Conservation (phyloP, 2,113 vertebrate species). For the Delphinus delphis region DNA sequence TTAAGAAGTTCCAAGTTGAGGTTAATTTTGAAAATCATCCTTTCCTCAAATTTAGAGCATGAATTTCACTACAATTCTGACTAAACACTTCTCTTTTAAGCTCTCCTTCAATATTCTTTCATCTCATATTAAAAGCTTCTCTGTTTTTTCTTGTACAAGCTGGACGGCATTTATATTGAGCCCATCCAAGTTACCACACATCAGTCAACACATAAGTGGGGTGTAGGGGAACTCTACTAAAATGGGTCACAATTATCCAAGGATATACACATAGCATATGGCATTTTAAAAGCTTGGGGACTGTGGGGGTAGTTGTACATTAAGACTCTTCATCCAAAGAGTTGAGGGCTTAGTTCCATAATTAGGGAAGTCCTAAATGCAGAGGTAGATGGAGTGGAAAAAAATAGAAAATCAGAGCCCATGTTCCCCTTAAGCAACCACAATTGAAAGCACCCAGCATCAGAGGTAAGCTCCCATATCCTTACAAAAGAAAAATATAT, state of each 20-base stretch:
- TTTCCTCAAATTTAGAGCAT: neutral
- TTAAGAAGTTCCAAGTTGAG: neutral
- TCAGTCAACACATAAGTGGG: neutral
- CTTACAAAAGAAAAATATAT: neutral
- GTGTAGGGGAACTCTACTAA: neutral
- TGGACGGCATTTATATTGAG: neutral
- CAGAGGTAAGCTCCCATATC: neutral
- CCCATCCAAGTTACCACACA: neutral
- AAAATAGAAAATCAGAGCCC: neutral
- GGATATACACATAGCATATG: conserved; percentile 30
- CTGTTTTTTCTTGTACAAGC: neutral
- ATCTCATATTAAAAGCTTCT: neutral
- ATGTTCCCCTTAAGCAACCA: neutral
- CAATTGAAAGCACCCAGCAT: neutral
- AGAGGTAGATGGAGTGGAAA: conserved; percentile 25
- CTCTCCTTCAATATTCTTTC: neutral
- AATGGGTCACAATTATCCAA: neutral
- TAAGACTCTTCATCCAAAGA: neutral
- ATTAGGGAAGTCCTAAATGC: conserved; percentile 43
- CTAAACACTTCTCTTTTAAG: neutral
- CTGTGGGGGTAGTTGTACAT: neutral
- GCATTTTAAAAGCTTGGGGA: conserved; percentile 28
- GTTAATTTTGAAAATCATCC: neutral
- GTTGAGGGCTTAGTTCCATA: conserved; percentile 37
- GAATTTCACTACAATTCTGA: neutral